A percentile compares a stretch with the other conserved stretches of the same genome.
Conservation (phyloP, 1,140 invertebrate genomes). For the Solen grandis region DNA sequence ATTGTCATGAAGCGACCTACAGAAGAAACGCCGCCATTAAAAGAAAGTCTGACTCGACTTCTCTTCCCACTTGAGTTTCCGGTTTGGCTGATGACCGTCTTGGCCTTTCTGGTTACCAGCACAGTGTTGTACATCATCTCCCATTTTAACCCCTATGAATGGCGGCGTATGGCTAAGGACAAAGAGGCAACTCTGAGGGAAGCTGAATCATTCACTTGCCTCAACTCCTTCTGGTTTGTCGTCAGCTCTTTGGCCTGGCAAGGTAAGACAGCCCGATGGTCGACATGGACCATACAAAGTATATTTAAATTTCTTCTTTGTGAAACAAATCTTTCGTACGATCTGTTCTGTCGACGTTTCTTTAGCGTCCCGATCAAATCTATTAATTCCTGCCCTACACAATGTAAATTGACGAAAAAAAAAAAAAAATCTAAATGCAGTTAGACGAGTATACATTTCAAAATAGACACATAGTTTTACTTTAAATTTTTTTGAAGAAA, state of each 20-base stretch:
- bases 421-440: too few species aligned
- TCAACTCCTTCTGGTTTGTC: conserved; percentile 75
- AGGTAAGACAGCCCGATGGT: conserved; percentile 68
- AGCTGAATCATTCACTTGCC: conserved; percentile 73
- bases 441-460: too few species aligned
- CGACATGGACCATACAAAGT: too few species aligned
- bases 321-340: too few species aligned
- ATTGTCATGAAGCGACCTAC: conserved; percentile 74
- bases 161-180: conserved; percentile 84
- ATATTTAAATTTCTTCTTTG: too few species aligned
- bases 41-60: conserved; percentile 91
- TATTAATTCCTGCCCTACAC: too few species aligned
- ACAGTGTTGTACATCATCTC: conserved; percentile 91
- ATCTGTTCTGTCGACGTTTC: too few species aligned
- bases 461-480: too few species aligned
- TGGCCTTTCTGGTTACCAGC: conserved; percentile 87
- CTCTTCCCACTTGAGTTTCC: conserved; percentile 95
- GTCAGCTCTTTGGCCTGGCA: conserved; percentile 70
- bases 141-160: conserved; percentile 96
- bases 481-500: too few species aligned
- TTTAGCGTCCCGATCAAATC: too few species aligned
- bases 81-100: conserved; percentile 74
- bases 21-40: conserved; percentile 44
- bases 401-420: too few species aligned
- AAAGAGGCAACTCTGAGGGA: conserved; percentile 66